Evolutionary conservation across 2,797 vertebrate species (phyloP).

Genomic region (Macropodus opercularis): DNA sequence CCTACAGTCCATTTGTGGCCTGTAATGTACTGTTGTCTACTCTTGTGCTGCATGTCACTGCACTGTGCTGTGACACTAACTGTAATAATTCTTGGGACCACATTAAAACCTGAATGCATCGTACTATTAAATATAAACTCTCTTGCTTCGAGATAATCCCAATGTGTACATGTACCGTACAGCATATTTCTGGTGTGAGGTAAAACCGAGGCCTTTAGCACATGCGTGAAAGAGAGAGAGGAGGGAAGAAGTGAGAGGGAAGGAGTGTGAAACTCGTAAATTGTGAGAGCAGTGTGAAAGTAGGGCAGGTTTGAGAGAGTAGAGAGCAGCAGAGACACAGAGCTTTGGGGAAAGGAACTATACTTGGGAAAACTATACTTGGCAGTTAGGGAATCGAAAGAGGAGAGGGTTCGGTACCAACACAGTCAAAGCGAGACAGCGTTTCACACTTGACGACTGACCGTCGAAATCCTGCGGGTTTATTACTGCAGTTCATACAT

Average conservation of each 20-base stretch:
- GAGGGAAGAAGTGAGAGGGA: conserved; percentile 20
- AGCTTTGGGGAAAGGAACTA: conserved; percentile 63
- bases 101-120: conserved; percentile 3
- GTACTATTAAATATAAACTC: conserved; percentile 3
- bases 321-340: conserved; percentile 57
- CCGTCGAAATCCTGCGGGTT: conserved; percentile 1
- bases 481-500: background rate
- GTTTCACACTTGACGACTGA: conserved; percentile 13
- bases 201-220: conserved; percentile 22
- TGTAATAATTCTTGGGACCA: conserved; percentile 5
- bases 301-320: conserved; percentile 75
- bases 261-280: conserved; percentile 61
- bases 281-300: conserved; percentile 67
- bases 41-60: background rate
- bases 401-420: conserved; percentile 15
- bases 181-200: conserved; percentile 31
- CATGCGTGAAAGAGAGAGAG: conserved; percentile 23
- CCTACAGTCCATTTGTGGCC: conserved; percentile 11
- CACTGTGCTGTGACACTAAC: conserved; percentile 16
- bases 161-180: conserved; percentile 14
- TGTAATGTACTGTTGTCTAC: conserved; percentile 1
- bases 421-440: conserved; percentile 13
- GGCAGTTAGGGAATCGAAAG: conserved; percentile 45
- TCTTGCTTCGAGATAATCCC: conserved; percentile 14
- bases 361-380: conserved; percentile 68